Evolutionary conservation across 2,888 invertebrate species (phyloP).

Genomic region (Carabus problematicus): DNA sequence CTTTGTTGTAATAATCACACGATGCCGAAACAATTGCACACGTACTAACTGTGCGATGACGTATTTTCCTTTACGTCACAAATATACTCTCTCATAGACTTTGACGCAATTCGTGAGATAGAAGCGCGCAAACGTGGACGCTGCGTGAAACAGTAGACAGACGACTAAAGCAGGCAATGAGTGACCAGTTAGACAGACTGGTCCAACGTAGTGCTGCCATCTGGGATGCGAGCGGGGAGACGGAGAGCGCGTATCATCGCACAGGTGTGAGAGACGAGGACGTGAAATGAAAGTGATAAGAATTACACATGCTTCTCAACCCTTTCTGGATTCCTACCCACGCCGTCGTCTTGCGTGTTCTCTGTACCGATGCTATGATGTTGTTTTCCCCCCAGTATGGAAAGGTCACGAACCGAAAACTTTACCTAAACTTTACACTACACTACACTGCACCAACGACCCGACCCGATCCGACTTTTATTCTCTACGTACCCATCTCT

Average conservation of each 20-base stretch:
- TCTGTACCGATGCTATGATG: too few species aligned
- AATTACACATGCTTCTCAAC: too few species aligned
- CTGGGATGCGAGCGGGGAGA: conserved; percentile 25
- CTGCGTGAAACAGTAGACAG: conserved; percentile 64
- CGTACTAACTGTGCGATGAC: background rate
- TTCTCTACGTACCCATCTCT: too few species aligned
- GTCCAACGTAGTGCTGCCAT: conserved; percentile 42
- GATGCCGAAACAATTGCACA: background rate
- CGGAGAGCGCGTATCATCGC: background rate
- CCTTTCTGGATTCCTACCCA: too few species aligned
- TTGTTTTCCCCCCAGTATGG: too few species aligned
- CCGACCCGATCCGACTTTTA: too few species aligned
- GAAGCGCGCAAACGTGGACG: conserved; percentile 57
- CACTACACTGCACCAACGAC: too few species aligned
- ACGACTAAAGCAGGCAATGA: conserved; percentile 53
- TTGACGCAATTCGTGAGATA: conserved; percentile 10
- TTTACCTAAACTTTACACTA: too few species aligned
- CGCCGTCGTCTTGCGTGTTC: too few species aligned
- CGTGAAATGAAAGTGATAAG: too few species aligned
- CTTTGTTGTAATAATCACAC: background rate
- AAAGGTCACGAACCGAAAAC: too few species aligned
- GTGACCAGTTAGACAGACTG: conserved; percentile 38
- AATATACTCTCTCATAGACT: background rate
- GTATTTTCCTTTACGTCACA: conserved; percentile 8
- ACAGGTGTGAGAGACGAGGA: too few species aligned